A percentile compares a stretch with the other conserved stretches of the same genome.
Conservation (phyloP, 2,113 vertebrate species). For the Xenopus laevis region DNA sequence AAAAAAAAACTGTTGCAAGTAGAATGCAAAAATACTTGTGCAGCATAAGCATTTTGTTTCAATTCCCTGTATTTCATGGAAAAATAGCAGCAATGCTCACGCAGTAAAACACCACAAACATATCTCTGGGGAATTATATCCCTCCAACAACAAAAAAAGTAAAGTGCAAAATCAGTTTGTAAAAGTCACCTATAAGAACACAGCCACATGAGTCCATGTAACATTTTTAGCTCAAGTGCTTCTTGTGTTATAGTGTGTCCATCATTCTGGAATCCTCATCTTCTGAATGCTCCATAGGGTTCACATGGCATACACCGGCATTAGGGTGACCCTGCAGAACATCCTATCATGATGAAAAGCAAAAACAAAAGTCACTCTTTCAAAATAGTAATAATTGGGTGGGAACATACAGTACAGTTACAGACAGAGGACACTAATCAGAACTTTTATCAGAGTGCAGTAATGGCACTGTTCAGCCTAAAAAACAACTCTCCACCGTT, state of each 20-base stretch:
- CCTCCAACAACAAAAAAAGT: constrained; percentile 67
- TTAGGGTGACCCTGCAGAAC: constrained; percentile 72
- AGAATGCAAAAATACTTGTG: constrained; percentile 67
- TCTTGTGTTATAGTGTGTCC: constrained; percentile 80
- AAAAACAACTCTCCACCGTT: too few relatives aligned
- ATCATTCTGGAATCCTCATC: constrained; percentile 92
- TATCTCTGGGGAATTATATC: constrained; percentile 56
- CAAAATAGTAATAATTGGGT: too few relatives aligned
- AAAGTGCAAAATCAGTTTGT: constrained; percentile 90
- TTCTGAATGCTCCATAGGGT: constrained; percentile 74
- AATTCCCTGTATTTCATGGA: constrained; percentile 61
- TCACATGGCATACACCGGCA: constrained; percentile 69
- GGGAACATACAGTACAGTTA: too few relatives aligned
- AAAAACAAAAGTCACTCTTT: not conserved
- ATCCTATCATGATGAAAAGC: constrained; percentile 66
- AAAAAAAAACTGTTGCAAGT: too few relatives aligned
- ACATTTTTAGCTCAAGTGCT: constrained; percentile 63
- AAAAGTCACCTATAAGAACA: constrained; percentile 72
- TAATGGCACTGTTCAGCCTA: too few relatives aligned
- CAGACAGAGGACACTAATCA: too few relatives aligned
- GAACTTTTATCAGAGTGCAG: too few relatives aligned
- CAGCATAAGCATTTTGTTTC: constrained; percentile 65
- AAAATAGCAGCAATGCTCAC: constrained; percentile 74
- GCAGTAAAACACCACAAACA: constrained; percentile 53
- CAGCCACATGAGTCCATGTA: constrained; percentile 65